Evolutionary conservation across 2,797 vertebrate genomes (phyloP).

Genomic region (Trachops cirrhosus): DNA sequence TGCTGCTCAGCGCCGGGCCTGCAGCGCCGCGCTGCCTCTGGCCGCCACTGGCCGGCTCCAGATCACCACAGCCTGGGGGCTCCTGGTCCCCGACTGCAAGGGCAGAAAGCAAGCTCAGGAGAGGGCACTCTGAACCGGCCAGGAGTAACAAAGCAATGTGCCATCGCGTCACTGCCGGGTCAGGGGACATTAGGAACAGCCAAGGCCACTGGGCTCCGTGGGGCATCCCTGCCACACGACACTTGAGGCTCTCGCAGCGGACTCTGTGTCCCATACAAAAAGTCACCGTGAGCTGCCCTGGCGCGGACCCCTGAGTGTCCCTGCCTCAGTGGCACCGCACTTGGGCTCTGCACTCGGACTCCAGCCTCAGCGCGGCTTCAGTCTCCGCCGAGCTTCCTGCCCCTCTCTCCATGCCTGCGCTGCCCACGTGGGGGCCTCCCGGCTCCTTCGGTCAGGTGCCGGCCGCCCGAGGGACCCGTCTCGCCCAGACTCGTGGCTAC

Average conservation of each 20-base stretch:
- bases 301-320: too few species aligned
- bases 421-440: too few species aligned
- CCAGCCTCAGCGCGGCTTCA: too few species aligned
- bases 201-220: not conserved
- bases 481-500: not conserved
- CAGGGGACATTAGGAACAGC: not conserved
- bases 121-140: not conserved
- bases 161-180: not conserved
- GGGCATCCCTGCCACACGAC: not conserved
- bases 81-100: rapidly evolving
- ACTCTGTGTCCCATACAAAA: too few species aligned
- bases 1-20: rapidly evolving
- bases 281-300: too few species aligned
- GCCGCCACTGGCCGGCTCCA: rapidly evolving
- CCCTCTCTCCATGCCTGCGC: not conserved
- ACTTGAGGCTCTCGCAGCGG: too few species aligned
- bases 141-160: not conserved
- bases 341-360: too few species aligned
- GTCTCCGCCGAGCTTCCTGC: not conserved
- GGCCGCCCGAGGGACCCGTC: too few species aligned
- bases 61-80: rapidly evolving
- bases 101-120: not conserved
- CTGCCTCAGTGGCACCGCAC: too few species aligned
- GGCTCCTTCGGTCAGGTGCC: too few species aligned
- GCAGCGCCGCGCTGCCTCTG: rapidly evolving